A percentile compares a stretch with the other conserved stretches of the same genome.
phyloP scores from a whole-genome alignment of 53 echinoderm and acorn worm species.

The Temnopleurus reevesii region DNA sequence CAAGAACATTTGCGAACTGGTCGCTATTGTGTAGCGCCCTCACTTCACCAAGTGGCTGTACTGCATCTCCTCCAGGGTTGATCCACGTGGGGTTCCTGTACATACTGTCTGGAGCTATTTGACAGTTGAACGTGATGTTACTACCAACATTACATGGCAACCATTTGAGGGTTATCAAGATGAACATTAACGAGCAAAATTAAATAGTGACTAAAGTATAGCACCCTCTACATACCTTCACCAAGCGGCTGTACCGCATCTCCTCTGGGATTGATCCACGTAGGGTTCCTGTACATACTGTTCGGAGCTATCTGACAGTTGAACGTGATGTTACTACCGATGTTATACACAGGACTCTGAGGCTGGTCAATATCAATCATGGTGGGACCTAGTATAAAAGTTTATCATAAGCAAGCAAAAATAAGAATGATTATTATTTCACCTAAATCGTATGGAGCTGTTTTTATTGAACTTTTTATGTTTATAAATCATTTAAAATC shows the following conservation, averaged over 20 bases:
- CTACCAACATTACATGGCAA: slow-evolving; percentile 54
- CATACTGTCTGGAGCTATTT: slow-evolving; percentile 64
- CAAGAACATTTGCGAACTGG: no score
- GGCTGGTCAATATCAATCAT: slow-evolving; percentile 43
- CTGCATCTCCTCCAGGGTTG: slow-evolving; percentile 54
- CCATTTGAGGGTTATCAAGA: no score
- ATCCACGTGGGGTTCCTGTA: slow-evolving; percentile 68
- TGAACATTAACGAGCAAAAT: no score
- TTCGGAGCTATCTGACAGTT: slow-evolving; percentile 67
- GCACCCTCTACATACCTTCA: slow-evolving; percentile 15
- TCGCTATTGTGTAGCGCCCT: no score
- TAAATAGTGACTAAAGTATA: no score
- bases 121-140: slow-evolving; percentile 59
- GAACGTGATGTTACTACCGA: slow-evolving; percentile 58
- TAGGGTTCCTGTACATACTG: slow-evolving; percentile 60
- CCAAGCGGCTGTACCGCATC: neutral
- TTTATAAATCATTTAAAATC: no score
- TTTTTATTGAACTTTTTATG: no score
- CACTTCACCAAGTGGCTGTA: neutral
- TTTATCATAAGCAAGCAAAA: neutral
- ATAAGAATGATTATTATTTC: no score
- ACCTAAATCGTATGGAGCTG: no score
- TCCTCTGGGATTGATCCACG: slow-evolving; percentile 67
- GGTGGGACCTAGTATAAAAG: neutral
- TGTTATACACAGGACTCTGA: slow-evolving; percentile 17